phyloP scores from a whole-genome alignment of 2,888 invertebrate species.

The Nysson spinosus region DNA sequence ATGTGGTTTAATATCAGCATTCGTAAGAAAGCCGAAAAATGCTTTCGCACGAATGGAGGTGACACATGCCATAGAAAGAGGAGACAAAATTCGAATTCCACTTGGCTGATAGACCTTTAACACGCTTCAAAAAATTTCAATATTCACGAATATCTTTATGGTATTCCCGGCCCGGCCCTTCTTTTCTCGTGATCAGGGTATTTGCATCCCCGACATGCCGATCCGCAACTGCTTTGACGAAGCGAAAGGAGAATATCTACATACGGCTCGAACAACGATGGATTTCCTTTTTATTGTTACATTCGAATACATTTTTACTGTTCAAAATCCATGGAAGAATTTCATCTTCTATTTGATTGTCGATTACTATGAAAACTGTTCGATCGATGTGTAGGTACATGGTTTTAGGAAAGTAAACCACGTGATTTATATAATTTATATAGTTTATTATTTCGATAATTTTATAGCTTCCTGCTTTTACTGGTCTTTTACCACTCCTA shows the following conservation, averaged over 20 bases:
- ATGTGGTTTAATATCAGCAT: conserved; percentile 55
- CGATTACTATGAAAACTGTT: no score
- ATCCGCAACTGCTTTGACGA: conserved; percentile 39
- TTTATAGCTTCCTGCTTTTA: no score
- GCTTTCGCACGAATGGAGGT: conserved; percentile 32
- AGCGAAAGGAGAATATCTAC: conserved; percentile 37
- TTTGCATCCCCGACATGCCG: conserved; percentile 37
- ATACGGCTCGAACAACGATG: conserved; percentile 30
- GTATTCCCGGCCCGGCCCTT: conserved; percentile 35
- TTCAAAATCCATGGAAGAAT: conserved; percentile 7
- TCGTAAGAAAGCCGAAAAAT: conserved; percentile 38
- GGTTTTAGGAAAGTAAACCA: no score
- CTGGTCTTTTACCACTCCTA: no score
- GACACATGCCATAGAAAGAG: conserved; percentile 9
- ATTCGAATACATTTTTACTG: conserved; percentile 33
- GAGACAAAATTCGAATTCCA: conserved; percentile 39
- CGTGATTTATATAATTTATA: no score
- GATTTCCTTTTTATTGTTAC: conserved; percentile 34
- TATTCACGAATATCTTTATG: conserved; percentile 41
- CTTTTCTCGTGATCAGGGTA: conserved; percentile 26
- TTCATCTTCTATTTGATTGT: conserved; percentile 23
- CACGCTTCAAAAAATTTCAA: conserved; percentile 59
- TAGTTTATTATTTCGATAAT: no score
- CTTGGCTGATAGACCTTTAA: conserved; percentile 34
- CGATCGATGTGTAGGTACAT: no score